These are phyloP conservation scores for Drosophila yooni DNA, from an alignment of 2,888 invertebrate species.

Conservation along the genomic window DNA sequence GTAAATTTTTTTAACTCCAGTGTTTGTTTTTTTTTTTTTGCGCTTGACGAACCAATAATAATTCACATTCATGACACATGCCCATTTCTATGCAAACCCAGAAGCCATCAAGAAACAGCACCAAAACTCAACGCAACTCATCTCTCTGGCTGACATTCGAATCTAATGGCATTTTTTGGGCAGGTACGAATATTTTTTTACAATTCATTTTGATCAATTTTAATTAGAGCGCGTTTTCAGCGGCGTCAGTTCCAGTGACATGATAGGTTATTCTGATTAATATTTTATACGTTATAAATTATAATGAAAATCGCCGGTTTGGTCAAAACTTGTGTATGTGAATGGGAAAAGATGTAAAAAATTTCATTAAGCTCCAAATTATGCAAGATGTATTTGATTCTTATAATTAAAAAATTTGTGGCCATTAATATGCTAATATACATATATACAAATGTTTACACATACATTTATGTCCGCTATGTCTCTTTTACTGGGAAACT, in stretches of 20 bases:
- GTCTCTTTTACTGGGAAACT: background rate
- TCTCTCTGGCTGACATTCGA: conserved; percentile 36
- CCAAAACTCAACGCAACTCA: conserved; percentile 17
- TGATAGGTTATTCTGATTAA: background rate
- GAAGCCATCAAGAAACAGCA: conserved; percentile 19
- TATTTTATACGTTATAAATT: background rate
- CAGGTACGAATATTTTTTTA: conserved; percentile 6
- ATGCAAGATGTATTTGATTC: background rate
- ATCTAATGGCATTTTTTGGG: conserved; percentile 52
- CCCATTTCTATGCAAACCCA: conserved; percentile 58
- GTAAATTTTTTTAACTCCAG: conserved; percentile 16
- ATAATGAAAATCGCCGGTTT: background rate
- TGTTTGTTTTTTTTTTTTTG: conserved; percentile 14
- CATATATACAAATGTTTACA: accelerated
- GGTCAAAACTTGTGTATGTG: background rate
- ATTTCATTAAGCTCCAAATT: background rate
- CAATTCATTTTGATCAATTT: conserved; percentile 50
- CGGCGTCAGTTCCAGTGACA: background rate
- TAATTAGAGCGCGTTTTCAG: conserved; percentile 56
- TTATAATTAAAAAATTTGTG: background rate
- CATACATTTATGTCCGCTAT: accelerated
- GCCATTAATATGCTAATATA: background rate
- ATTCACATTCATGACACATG: conserved; percentile 70
- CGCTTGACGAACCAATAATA: conserved; percentile 75
- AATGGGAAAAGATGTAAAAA: background rate